Evolutionary conservation across 2,888 invertebrate species (phyloP), one percentile per base, ranked within the genome.

Genomic region (Ligdia adustata): DNA sequence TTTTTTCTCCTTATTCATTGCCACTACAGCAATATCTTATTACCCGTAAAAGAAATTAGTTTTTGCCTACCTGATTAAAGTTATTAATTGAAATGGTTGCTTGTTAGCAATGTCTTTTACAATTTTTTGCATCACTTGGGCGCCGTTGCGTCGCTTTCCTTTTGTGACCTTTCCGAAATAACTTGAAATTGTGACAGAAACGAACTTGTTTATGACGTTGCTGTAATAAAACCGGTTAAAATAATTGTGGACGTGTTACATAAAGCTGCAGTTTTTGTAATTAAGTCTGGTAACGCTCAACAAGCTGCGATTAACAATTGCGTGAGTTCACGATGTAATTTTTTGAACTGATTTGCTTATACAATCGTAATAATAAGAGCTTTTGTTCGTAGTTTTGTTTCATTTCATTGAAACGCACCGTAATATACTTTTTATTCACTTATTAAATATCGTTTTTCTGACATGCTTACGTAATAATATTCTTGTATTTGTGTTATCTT

Each of bases 121-220:
- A 11, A 11, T 27, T 27, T 39, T 50, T 55, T 42, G 41, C 43
- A 52, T 57, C 48, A 52, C 35, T 27, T 27, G 46, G 37, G 58
- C 53, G 46, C 56, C 41, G 64, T 69, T 45, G 27, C 13, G 37
- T 38, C 47, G 54, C 84, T 86, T 87, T 87, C 84, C 72, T 72
- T 82, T 77, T 58, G 55, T 81, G 82, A 86, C 86, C 85, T 87
- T 84, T 83, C 56, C 65, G 57, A 64, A 68, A 72, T 44, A 52
- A 51, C 50, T 39, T 40, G 46, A n/a, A 24, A 40, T 63, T 67
- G 60, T 66, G 68, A 65, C 64, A 68, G 67, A 53, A 55, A 54
- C 57, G 40, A 62, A 65, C 67, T 56, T 66, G 72, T 65, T 64
- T 64, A 62, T 66, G 66, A 69, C 61, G 58, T 55, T 60, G 52